Evolutionary conservation across 2,888 invertebrate species (phyloP).

Genomic region (Dasypogon diadema): DNA sequence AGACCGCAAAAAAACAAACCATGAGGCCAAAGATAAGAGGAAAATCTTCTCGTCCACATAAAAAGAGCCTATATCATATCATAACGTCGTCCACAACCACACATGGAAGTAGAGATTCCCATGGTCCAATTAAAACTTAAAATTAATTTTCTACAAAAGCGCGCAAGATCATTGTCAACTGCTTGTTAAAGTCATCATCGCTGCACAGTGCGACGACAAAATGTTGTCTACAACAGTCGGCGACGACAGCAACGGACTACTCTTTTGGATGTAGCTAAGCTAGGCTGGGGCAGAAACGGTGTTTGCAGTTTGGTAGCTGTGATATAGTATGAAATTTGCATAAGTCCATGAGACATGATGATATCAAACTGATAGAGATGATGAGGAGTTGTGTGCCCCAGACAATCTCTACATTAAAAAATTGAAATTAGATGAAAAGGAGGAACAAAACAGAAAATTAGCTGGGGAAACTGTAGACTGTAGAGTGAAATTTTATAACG

Average conservation of each 20-base stretch:
- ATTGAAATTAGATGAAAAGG: slow-evolving; percentile 10
- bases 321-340: slow-evolving; percentile 27
- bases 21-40: not conserved
- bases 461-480: slow-evolving; percentile 18
- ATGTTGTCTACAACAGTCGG: not conserved
- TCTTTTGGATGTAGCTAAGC: not conserved
- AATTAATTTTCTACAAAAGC: not conserved
- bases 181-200: not conserved
- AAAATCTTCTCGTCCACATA: not conserved
- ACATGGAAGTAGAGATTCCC: not conserved
- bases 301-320: not conserved
- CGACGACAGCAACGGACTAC: not conserved
- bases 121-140: not conserved
- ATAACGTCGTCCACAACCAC: not conserved
- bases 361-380: slow-evolving; percentile 7
- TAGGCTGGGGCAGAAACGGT: not conserved
- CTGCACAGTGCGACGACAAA: not conserved
- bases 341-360: slow-evolving; percentile 27
- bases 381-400: not conserved
- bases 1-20: not conserved
- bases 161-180: slow-evolving; percentile 3
- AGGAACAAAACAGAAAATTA: slow-evolving; percentile 6
- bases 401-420: slow-evolving; percentile 30
- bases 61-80: not conserved
- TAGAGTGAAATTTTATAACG: slow-evolving; percentile 42